Evolutionary conservation across 2,797 vertebrate species (phyloP).

Genomic region (Liparis tanakae): DNA sequence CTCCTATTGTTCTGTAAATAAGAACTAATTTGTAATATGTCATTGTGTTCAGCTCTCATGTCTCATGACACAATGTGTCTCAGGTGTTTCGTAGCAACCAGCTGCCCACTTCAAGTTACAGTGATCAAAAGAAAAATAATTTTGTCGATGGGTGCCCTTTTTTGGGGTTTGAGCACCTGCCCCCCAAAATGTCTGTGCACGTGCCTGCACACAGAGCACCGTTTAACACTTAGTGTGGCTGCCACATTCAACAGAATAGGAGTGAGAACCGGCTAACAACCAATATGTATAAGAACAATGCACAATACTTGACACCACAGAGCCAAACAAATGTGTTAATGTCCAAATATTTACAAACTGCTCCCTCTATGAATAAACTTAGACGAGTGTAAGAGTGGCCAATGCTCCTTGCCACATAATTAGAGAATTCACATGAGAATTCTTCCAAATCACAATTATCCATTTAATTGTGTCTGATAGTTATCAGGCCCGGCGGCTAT

Average conservation of each 20-base stretch:
- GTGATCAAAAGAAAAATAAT: too few species aligned
- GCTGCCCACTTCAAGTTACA: too few species aligned
- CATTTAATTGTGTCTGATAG: conserved; percentile 79
- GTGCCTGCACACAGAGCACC: neutral
- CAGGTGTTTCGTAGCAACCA: too few species aligned
- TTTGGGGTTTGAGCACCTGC: too few species aligned
- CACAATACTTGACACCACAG: neutral
- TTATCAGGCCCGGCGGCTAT: conserved; percentile 66
- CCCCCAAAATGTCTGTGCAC: too few species aligned
- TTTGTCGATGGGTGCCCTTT: too few species aligned
- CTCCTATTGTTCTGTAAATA: too few species aligned
- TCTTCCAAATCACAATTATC: conserved; percentile 72
- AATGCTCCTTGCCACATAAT: conserved; percentile 46
- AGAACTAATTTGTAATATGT: too few species aligned
- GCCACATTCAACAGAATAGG: neutral
- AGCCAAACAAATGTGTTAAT: neutral
- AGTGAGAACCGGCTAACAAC: neutral
- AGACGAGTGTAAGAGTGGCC: conserved; percentile 24
- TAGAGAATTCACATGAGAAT: conserved; percentile 59
- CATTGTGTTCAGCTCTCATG: too few species aligned
- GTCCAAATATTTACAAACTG: neutral
- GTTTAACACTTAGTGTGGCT: neutral
- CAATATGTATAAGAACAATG: neutral
- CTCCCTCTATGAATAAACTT: conserved; percentile 31
- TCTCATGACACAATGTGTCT: too few species aligned